A percentile compares a stretch with the other conserved stretches of the same genome.
Conservation (phyloP, 2,113 vertebrate genomes). For the Rhinopithecus roxellana region DNA sequence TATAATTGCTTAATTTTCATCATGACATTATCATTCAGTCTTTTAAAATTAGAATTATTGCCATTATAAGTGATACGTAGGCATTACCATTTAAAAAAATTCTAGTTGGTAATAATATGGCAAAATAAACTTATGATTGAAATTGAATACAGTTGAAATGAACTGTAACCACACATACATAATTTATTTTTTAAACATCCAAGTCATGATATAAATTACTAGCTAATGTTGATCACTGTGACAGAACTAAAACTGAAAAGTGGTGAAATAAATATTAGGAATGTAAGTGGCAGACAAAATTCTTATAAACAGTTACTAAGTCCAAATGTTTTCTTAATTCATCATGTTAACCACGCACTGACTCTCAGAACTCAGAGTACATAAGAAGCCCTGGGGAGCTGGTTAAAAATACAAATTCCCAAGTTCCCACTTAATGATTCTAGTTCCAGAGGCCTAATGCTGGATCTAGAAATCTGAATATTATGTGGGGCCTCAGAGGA, state of each 20-base stretch:
- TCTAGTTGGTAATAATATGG: slow-evolving; percentile 13
- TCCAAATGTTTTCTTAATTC: slow-evolving; percentile 13
- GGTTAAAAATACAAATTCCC: not conserved
- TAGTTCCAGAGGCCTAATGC: not conserved
- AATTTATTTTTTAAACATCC: slow-evolving; percentile 45
- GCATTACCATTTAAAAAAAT: slow-evolving; percentile 53
- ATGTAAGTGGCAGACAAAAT: slow-evolving; percentile 16
- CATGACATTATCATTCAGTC: not conserved
- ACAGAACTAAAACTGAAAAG: slow-evolving; percentile 56
- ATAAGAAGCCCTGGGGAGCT: not conserved
- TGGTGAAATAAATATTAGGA: slow-evolving; percentile 38
- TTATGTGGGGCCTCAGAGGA: not conserved
- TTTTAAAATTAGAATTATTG: slow-evolving; percentile 52
- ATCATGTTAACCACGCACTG: not conserved
- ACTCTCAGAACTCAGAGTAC: not conserved
- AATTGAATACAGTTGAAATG: not conserved
- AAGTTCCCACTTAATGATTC: not conserved
- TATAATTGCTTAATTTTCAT: slow-evolving; percentile 32
- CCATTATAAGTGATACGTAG: slow-evolving; percentile 18
- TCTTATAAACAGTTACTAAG: slow-evolving; percentile 28
- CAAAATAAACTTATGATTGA: slow-evolving; percentile 54
- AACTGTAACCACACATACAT: slow-evolving; percentile 47
- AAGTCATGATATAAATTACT: slow-evolving; percentile 55
- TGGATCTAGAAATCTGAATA: not conserved
- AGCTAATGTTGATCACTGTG: slow-evolving; percentile 16